A percentile compares a stretch with the other conserved stretches of the same genome.
Evolutionary conservation across 2,797 vertebrate genomes (phyloP).

Genomic region (Tangara arthus): DNA sequence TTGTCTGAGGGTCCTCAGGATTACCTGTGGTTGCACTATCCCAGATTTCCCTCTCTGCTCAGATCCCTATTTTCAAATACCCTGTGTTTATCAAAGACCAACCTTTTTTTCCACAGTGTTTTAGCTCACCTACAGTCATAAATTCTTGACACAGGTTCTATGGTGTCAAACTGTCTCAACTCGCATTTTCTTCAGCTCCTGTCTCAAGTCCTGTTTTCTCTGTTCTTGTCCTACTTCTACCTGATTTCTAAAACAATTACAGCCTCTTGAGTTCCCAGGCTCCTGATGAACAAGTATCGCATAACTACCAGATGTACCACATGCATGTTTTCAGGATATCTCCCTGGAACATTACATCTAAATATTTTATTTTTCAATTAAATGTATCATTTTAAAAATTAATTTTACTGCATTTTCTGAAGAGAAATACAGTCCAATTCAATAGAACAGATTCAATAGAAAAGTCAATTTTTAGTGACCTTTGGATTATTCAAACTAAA

Average conservation of each 20-base stretch:
- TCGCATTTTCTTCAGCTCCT: background rate
- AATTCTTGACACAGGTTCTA: background rate
- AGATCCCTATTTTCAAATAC: background rate
- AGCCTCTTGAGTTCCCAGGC: background rate
- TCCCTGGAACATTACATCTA: background rate
- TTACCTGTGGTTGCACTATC: background rate
- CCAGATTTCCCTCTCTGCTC: background rate
- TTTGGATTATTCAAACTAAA: conserved; percentile 5
- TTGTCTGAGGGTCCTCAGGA: background rate
- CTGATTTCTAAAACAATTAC: background rate
- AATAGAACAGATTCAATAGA: background rate
- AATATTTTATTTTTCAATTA: conserved; percentile 31
- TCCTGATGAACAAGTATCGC: background rate
- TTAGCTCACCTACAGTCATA: background rate
- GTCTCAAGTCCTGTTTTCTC: background rate
- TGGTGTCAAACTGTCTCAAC: background rate
- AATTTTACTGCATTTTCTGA: background rate
- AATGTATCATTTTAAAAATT: background rate
- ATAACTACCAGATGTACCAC: background rate
- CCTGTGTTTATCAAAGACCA: background rate
- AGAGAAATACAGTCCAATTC: background rate
- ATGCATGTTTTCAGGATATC: background rate
- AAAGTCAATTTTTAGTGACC: conserved; percentile 5
- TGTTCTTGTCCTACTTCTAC: background rate
- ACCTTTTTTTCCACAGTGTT: background rate